These are phyloP conservation scores for Sminthurides bifidus DNA, from an alignment of 1,140 invertebrate genomes.

Conservation along the genomic window DNA sequence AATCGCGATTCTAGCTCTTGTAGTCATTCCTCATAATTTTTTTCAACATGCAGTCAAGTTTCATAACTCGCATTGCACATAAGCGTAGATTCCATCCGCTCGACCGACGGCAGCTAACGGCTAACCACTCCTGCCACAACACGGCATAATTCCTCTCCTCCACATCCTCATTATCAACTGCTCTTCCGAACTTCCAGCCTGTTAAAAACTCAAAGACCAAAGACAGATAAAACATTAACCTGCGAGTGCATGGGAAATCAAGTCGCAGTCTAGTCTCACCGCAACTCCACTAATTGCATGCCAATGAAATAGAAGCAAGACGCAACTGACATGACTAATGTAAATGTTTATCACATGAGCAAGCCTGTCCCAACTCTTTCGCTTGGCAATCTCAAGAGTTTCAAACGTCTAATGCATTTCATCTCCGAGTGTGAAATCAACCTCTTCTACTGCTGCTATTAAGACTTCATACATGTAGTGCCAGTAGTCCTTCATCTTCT, in stretches of 20 bases:
- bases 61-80: too few relatives aligned
- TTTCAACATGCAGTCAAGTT: too few relatives aligned
- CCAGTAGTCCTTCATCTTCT: too few relatives aligned
- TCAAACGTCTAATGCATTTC: too few relatives aligned
- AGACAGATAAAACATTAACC: neutral
- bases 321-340: conserved; percentile 18
- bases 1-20: too few relatives aligned
- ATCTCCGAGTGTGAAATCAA: conserved; percentile 9
- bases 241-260: conserved; percentile 21
- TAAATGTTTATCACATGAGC: conserved; percentile 24
- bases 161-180: neutral
- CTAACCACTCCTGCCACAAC: too few relatives aligned
- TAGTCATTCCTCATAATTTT: too few relatives aligned
- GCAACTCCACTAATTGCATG: conserved; percentile 15
- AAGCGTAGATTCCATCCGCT: too few relatives aligned
- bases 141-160: too few relatives aligned
- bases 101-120: too few relatives aligned
- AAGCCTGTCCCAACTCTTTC: neutral
- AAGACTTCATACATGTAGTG: neutral
- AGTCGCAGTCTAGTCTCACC: conserved; percentile 17
- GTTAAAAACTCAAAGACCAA: neutral
- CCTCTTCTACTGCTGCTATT: neutral
- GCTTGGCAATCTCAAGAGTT: neutral
- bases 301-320: conserved; percentile 14
- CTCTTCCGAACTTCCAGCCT: neutral